These are phyloP conservation scores for Bicyclus anynana DNA, from an alignment of 1,140 invertebrate genomes.

Conservation along the genomic window DNA sequence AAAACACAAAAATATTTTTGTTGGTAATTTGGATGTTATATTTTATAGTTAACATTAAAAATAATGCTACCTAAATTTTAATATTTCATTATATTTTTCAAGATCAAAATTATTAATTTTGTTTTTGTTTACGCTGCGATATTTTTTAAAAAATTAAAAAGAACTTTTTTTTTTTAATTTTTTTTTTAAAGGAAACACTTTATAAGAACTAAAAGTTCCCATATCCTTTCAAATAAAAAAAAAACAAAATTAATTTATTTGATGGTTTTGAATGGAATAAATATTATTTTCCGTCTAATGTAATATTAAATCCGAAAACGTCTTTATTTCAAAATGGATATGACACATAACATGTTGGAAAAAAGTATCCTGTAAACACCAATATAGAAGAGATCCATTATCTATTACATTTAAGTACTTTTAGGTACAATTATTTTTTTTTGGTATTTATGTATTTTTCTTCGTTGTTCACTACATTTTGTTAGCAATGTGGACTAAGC, in stretches of 20 bases:
- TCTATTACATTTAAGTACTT: conserved; percentile 68
- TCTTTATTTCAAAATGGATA: conserved; percentile 49
- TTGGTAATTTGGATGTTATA: not conserved
- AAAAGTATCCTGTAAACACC: conserved; percentile 50
- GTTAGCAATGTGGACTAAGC: conserved; percentile 45
- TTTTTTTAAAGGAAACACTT: no score
- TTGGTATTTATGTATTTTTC: conserved; percentile 65
- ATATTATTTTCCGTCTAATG: not conserved
- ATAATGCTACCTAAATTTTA: no score
- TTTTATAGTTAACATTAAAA: not conserved
- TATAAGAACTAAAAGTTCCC: no score
- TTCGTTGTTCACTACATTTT: conserved; percentile 66
- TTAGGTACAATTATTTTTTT: conserved; percentile 60
- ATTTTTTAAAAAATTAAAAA: no score
- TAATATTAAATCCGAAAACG: not conserved
- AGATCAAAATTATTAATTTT: not conserved
- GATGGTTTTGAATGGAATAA: no score
- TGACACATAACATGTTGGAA: conserved; percentile 36
- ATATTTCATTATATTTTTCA: no score
- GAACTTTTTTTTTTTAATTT: no score
- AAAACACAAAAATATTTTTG: no score
- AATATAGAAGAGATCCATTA: conserved; percentile 56
- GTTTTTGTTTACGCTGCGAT: no score
- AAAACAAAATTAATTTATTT: no score
- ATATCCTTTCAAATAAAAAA: no score